Evolutionary conservation across 2,797 vertebrate genomes (phyloP), one percentile per base, ranked within the genome.

Genomic region (Enteromius viviparus): DNA sequence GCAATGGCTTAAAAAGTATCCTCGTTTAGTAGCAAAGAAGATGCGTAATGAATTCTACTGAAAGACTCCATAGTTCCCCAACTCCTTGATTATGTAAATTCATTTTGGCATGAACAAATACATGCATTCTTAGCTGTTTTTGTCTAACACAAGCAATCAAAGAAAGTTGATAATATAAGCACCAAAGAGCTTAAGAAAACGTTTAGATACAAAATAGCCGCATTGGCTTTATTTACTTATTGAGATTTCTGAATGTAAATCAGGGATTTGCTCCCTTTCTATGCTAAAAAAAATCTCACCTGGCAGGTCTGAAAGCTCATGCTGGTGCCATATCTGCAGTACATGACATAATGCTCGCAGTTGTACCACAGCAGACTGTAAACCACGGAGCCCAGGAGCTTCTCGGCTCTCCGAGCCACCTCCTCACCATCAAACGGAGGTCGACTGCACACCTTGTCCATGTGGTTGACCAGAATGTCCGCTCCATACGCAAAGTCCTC

Each of bases 361-460:
- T 99, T 99, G 94, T 98, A 96, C 98, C 98, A 99, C 85, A 99
- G 93, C 0, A 99, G 91, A 87, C 98, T 99, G 92, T 99, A 99
- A 21, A 92, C 91, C 21, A 96, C 93, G 0, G 92, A 80, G 10
- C 98, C 98, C 88, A 97, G 87, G 84, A 96, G 92, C 84, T 94
- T 96, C 93, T 99, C 97, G 0, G 98, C 98, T 83, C 97, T 91
- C 3, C 84, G 86, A 0, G 95, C 97, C 86, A 96, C 96, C 90
- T 97, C 97, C n/a, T 98, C 97, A 0, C 91, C 94, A 1, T 90
- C 81, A 87, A 97, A 88, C 1, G 97, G 93, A 19, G 92, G 91
- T 87, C 92, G 95, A 84, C 91, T 91, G 87, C 97, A 96, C 76
- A 94, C 89, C 7, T 80, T 86, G 89, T 99, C 98, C 96, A 96